Percentiles rank a stretch among this genome's conserved stretches.
These are phyloP conservation scores for Glaucopsyche alexis DNA, from an alignment of 2,888 invertebrate genomes.

Conservation along the genomic window DNA sequence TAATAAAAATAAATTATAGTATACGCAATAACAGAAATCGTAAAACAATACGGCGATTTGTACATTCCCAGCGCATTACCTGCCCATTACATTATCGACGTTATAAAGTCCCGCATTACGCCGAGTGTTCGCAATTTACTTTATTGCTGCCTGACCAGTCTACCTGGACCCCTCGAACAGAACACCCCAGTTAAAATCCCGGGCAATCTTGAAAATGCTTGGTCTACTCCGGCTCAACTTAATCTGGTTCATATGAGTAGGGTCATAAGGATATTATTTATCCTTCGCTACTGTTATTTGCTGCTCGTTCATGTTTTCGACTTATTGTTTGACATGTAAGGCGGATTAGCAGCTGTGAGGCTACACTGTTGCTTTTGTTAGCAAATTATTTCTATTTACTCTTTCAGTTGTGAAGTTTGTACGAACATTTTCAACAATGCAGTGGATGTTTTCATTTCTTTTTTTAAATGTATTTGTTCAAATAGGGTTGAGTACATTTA, in stretches of 20 bases:
- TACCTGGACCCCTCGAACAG: constrained; percentile 47
- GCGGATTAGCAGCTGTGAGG: constrained; percentile 6
- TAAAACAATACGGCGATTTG: constrained; percentile 69
- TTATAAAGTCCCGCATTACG: constrained; percentile 73
- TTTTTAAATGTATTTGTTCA: not conserved
- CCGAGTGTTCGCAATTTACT: constrained; percentile 76
- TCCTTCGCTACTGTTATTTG: constrained; percentile 20
- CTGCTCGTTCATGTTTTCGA: constrained; percentile 13
- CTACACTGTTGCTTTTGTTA: not conserved
- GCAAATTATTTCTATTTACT: constrained; percentile 15
- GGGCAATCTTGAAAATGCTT: not conserved
- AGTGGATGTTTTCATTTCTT: not conserved
- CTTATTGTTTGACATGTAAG: constrained; percentile 15
- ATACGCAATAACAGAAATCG: constrained; percentile 42
- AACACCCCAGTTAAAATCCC: constrained; percentile 36
- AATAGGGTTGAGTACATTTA: no score
- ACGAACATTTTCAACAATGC: not conserved
- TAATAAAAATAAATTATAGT: constrained; percentile 28
- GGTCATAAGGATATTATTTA: constrained; percentile 28
- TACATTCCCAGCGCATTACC: constrained; percentile 72
- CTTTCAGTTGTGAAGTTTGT: constrained; percentile 9
- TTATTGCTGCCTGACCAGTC: constrained; percentile 67
- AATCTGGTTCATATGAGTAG: constrained; percentile 10
- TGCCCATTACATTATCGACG: constrained; percentile 75
- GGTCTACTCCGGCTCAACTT: not conserved